Conservation (phyloP, 2,888 invertebrate genomes). For the Cephus sareptanus region DNA sequence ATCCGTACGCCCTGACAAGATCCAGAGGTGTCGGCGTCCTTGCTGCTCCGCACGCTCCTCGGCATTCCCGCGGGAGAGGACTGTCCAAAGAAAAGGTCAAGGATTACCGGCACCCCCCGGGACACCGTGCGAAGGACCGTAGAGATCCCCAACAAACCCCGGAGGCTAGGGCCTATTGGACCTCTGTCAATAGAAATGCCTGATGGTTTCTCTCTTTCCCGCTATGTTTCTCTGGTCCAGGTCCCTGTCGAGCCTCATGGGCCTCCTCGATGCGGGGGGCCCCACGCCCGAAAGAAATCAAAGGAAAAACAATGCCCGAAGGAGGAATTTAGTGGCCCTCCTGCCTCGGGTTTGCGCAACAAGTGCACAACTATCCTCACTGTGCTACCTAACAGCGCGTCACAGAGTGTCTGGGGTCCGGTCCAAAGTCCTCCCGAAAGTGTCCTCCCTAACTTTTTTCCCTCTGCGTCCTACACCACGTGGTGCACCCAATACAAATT, state of each 20-base stretch:
- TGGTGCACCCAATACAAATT: too few species aligned
- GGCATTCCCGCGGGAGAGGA: not conserved
- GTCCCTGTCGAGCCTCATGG: conserved; percentile 27
- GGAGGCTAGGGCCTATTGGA: conserved; percentile 16
- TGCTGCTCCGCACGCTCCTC: too few species aligned
- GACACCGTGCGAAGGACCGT: conserved; percentile 30
- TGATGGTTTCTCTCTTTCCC: conserved; percentile 33
- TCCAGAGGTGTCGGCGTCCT: too few species aligned
- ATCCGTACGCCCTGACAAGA: too few species aligned
- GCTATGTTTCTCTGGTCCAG: too few species aligned
- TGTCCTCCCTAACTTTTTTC: too few species aligned
- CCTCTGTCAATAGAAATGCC: conserved; percentile 50
- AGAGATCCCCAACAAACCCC: conserved; percentile 41
- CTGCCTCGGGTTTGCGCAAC: conserved; percentile 37
- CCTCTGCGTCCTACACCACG: too few species aligned
- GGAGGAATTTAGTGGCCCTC: conserved; percentile 33
- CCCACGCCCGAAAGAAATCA: conserved; percentile 40
- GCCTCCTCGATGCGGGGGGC: conserved; percentile 39
- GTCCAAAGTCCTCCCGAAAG: too few species aligned
- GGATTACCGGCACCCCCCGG: conserved; percentile 47
- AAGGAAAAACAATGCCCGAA: conserved; percentile 29
- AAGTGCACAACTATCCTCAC: conserved; percentile 31
- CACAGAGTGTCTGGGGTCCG: too few species aligned
- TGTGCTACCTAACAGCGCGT: too few species aligned
- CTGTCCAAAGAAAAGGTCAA: conserved; percentile 37